phyloP scores from a whole-genome alignment of 1,140 invertebrate genomes.

The Nasonia giraulti region DNA sequence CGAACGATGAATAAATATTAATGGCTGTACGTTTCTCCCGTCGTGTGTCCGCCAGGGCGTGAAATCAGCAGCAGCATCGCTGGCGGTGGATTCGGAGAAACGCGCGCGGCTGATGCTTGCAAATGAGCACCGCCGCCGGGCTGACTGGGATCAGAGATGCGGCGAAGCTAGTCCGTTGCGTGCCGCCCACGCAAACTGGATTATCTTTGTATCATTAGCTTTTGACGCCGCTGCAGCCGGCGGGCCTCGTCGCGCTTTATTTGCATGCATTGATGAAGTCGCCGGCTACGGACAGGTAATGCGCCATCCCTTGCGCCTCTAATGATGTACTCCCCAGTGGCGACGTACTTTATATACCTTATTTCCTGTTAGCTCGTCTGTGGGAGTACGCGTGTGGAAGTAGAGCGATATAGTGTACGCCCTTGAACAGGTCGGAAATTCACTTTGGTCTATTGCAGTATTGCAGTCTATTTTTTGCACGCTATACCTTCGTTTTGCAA shows the following conservation, averaged over 20 bases:
- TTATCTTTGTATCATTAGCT: constrained; percentile 69
- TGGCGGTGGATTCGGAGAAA: constrained; percentile 14
- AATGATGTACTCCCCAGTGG: not conserved
- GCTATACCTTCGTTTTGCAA: no score
- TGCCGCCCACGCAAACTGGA: constrained; percentile 48
- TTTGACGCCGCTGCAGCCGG: constrained; percentile 57
- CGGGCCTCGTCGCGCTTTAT: constrained; percentile 48
- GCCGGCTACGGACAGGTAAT: not conserved
- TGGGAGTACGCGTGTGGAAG: no score
- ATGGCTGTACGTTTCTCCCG: not conserved
- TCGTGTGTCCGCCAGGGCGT: not conserved
- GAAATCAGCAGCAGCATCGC: not conserved
- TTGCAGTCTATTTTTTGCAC: no score
- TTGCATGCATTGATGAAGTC: constrained; percentile 60
- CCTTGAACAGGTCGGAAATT: no score
- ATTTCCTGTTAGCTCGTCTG: no score
- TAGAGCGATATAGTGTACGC: no score
- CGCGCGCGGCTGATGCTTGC: constrained; percentile 6
- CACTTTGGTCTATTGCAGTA: no score
- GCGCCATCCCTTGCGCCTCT: not conserved
- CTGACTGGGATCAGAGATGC: not conserved
- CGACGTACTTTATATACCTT: no score
- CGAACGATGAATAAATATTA: constrained; percentile 39
- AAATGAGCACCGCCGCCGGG: constrained; percentile 8
- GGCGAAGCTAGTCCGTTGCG: not conserved